Percentiles rank a stretch among this genome's conserved stretches.
Conservation (phyloP, 2,113 vertebrate species). For the Chunga burmeisteri region DNA sequence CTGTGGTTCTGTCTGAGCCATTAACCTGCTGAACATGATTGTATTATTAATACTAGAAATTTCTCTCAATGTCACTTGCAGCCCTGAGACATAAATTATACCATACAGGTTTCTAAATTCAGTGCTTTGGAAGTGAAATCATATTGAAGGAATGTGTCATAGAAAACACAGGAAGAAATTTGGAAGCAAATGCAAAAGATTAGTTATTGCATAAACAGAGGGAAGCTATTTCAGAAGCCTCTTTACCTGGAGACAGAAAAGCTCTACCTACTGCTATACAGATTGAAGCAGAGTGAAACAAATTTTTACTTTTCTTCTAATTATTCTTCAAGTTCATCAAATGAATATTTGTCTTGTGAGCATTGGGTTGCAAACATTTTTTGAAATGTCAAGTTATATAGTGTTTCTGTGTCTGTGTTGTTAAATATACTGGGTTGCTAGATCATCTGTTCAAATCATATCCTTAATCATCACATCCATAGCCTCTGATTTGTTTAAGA, state of each 20-base stretch:
- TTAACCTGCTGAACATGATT: neutral
- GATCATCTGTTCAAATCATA: neutral
- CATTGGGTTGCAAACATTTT: neutral
- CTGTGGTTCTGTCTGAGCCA: neutral
- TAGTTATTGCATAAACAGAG: neutral
- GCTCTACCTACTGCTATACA: neutral
- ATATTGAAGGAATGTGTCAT: neutral
- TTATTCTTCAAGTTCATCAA: neutral
- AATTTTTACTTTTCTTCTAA: neutral
- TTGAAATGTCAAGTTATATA: neutral
- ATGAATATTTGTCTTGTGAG: neutral
- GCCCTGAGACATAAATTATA: neutral
- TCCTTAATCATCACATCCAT: neutral
- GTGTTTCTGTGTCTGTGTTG: neutral
- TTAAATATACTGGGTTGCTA: neutral
- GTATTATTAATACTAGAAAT: neutral
- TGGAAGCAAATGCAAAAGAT: neutral
- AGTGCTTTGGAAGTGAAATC: neutral
- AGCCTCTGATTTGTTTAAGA: neutral
- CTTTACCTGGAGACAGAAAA: fast-evolving
- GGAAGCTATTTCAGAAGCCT: neutral
- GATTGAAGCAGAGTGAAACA: neutral
- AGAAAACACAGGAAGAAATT: neutral
- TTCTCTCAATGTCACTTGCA: neutral
- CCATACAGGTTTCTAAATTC: neutral